Conservation (phyloP, 1,140 invertebrate species). For the Cataglyphis hispanica region DNA sequence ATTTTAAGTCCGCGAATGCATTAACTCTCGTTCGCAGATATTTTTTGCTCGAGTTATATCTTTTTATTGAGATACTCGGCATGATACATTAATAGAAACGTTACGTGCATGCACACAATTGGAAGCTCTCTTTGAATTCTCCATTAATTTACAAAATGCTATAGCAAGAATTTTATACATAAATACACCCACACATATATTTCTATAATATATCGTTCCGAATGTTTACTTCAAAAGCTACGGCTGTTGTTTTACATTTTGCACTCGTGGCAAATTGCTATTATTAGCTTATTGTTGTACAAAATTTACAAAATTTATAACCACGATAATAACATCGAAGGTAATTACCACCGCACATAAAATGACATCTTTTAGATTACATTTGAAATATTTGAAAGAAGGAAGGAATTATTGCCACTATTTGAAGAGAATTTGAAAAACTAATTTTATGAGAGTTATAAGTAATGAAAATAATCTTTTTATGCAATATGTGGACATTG, state of each 20-base stretch:
- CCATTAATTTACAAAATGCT: slow-evolving; percentile 33
- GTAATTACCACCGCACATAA: slow-evolving; percentile 9
- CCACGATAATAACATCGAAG: slow-evolving; percentile 11
- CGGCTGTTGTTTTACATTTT: neutral
- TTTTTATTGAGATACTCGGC: neutral
- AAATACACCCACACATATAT: neutral
- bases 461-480: slow-evolving; percentile 11
- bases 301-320: slow-evolving; percentile 6
- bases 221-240: slow-evolving; percentile 1
- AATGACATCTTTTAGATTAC: neutral
- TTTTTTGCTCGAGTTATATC: neutral
- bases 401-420: neutral
- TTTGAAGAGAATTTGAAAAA: neutral
- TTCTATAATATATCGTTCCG: neutral
- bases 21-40: neutral
- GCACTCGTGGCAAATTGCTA: neutral
- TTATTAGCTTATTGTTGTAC: slow-evolving; percentile 2
- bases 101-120: neutral
- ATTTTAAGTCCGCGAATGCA: neutral
- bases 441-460: neutral
- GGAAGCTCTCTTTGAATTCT: neutral
- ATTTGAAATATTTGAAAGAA: slow-evolving; percentile 6
- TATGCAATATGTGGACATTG: neutral
- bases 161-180: neutral
- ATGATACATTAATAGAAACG: neutral